phyloP scores from a whole-genome alignment of 2,888 invertebrate genomes.

The Eupithecia abbreviata region DNA sequence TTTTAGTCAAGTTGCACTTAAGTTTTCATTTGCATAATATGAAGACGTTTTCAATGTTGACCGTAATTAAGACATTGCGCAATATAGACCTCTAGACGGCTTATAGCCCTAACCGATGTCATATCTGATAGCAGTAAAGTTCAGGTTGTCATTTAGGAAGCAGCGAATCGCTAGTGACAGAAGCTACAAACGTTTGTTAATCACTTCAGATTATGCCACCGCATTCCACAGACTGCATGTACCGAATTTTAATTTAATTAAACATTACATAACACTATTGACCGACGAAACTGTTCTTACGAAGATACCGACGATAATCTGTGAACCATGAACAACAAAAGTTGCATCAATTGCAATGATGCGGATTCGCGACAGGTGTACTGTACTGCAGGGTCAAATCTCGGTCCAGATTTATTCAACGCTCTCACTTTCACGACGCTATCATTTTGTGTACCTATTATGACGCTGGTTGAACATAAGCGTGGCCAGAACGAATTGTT shows the following conservation, averaged over 20 bases:
- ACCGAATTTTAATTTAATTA: constrained; percentile 43
- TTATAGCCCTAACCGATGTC: neutral
- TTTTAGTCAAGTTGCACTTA: constrained; percentile 52
- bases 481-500: constrained; percentile 35
- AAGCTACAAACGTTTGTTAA: neutral
- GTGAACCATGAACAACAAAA: neutral
- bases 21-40: constrained; percentile 58
- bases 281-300: constrained; percentile 16
- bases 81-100: constrained; percentile 25
- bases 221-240: constrained; percentile 40
- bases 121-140: neutral
- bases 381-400: constrained; percentile 60
- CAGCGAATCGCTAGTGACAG: neutral
- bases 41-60: constrained; percentile 53
- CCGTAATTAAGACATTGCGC: constrained; percentile 45
- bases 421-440: constrained; percentile 74
- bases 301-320: constrained; percentile 12
- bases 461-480: constrained; percentile 42
- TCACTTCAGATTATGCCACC: constrained; percentile 37
- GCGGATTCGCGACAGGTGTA: constrained; percentile 55
- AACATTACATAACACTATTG: constrained; percentile 42
- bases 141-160: neutral
- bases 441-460: constrained; percentile 48
- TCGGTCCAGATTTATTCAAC: constrained; percentile 62
- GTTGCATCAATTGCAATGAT: constrained; percentile 10